Evolutionary conservation across 2,797 vertebrate species (phyloP), one percentile per base, ranked within the genome.

Genomic region (Labroides dimidiatus): DNA sequence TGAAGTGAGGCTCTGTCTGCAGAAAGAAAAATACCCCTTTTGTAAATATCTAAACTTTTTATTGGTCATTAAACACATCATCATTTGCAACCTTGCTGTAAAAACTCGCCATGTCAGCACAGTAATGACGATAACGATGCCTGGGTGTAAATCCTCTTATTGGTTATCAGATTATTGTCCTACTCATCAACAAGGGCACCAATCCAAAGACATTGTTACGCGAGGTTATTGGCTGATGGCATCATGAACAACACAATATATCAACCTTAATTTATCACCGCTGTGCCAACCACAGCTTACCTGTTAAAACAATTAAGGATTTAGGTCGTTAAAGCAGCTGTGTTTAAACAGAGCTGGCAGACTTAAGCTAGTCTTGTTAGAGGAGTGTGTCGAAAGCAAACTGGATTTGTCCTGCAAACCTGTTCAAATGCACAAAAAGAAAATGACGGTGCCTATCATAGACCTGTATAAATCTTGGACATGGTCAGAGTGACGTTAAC

Each of bases 121-220:
- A 66, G 50, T 20, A 27, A 53, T n/a, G 10, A 49, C 55, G 43
- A 61, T 30, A 71, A 54, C 24, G 41, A 67, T 62, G 33, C 50
- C 54, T 59, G 37, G 14, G 14, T 53, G 9, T 56, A 44, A 86
- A 81, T 85, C 83, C 72, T 85, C 61, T 77, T 85, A 77, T 60
- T 72, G 64, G 56, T 63, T 57, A 69, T 76, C 70, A 84, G 72
- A 77, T 84, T 75, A 76, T 77, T 56, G 56, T 56, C 63, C 62
- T 64, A 49, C 24, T 77, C 70, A 80, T 78, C 71, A 78, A 47
- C 69, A 60, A 20, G 8, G 30, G 30, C 30, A 33, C 30, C 30
- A 33, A 42, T 62, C 48, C 55, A 85, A 19, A 62, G 37, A 47
- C 10, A 64, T 7, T 0, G 2, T 50, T 60, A 37, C 65, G 33